Evolutionary conservation across 2,113 vertebrate species (phyloP).

Genomic region (Alectura lathami): DNA sequence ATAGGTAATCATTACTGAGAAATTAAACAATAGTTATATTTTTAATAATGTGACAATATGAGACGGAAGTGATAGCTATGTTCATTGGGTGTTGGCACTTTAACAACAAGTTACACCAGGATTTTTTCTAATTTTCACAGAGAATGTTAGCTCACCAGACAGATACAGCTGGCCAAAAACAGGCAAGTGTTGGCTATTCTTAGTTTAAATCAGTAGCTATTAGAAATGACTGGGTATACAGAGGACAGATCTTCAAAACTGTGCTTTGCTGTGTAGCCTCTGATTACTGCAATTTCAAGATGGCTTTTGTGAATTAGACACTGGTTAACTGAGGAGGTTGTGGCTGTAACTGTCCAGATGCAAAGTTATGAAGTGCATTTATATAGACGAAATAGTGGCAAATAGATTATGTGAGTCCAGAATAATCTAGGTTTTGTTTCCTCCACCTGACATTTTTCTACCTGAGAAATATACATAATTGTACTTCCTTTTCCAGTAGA

Average conservation of each 20-base stretch:
- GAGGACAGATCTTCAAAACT: neutral
- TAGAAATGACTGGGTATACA: neutral
- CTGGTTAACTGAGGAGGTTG: slow-evolving; percentile 3
- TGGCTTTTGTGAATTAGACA: slow-evolving; percentile 1
- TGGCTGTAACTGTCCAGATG: neutral
- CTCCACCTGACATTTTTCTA: neutral
- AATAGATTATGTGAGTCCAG: neutral
- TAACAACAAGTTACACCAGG: neutral
- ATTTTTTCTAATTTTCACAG: neutral
- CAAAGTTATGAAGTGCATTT: neutral
- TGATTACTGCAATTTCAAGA: neutral
- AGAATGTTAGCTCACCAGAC: neutral
- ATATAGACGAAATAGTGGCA: neutral
- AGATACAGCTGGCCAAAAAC: neutral
- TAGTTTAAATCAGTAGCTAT: neutral
- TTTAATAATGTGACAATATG: neutral
- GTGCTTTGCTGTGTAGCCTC: neutral
- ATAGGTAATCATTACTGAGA: neutral
- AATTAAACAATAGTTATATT: neutral
- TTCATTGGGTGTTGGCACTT: neutral
- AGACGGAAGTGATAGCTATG: neutral
- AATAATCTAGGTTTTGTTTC: slow-evolving; percentile 41
- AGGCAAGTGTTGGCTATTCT: neutral
- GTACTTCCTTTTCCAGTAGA: neutral
- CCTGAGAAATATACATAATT: neutral